Conservation (phyloP, 2,888 invertebrate species). For the Volucella zonaria region DNA sequence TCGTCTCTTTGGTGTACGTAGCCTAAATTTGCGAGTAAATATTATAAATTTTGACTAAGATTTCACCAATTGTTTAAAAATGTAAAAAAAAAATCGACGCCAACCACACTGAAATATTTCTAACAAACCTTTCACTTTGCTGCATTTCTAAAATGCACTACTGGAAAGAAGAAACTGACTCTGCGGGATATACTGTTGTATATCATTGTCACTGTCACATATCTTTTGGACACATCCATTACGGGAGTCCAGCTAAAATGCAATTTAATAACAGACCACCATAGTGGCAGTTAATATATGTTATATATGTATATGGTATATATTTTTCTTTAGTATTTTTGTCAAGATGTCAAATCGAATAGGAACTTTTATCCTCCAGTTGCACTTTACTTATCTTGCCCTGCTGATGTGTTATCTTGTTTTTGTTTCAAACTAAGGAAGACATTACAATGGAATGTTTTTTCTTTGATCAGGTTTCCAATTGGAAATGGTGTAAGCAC, state of each 20-base stretch:
- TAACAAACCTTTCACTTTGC: too few species aligned
- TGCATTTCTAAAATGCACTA: too few species aligned
- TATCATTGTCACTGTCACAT: slow-evolving; percentile 29
- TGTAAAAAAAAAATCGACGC: background rate
- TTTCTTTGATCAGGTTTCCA: slow-evolving; percentile 32
- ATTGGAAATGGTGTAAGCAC: slow-evolving; percentile 47
- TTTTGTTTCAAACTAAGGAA: background rate
- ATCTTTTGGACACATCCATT: slow-evolving; percentile 44
- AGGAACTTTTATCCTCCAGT: slow-evolving; percentile 34
- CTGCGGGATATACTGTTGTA: slow-evolving; percentile 2
- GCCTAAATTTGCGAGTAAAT: too few species aligned
- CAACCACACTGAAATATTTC: background rate
- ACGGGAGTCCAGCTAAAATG: slow-evolving; percentile 38
- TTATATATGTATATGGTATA: slow-evolving; percentile 19
- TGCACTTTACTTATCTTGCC: slow-evolving; percentile 49
- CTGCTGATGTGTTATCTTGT: background rate
- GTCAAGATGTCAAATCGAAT: background rate
- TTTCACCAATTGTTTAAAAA: background rate
- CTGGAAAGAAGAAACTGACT: too few species aligned
- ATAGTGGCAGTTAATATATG: slow-evolving; percentile 34
- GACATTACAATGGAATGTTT: slow-evolving; percentile 30
- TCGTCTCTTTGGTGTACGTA: too few species aligned
- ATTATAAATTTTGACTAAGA: too few species aligned
- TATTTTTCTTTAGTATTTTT: slow-evolving; percentile 7
- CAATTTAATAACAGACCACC: slow-evolving; percentile 45